Conservation (phyloP, 2,113 vertebrate genomes). For the Cinclus mexicanus region DNA sequence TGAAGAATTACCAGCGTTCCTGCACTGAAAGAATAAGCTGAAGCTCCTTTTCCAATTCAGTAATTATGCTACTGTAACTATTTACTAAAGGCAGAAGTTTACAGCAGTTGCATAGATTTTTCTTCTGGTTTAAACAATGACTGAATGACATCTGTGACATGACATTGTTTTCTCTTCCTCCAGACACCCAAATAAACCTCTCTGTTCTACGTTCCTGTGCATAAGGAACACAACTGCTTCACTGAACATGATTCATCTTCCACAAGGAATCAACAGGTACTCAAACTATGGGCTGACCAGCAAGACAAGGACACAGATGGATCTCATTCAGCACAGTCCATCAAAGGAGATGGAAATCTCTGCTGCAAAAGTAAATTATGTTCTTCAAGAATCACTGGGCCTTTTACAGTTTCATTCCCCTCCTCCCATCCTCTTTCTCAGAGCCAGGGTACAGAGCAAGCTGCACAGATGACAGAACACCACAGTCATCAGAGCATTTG, state of each 20-base stretch:
- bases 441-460: not conserved
- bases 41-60: not conserved
- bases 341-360: not conserved
- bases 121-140: not conserved
- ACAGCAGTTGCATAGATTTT: not conserved
- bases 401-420: not conserved
- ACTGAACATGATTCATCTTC: not conserved
- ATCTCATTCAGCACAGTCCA: not conserved
- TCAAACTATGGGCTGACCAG: not conserved
- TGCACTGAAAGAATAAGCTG: not conserved
- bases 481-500: rapidly evolving
- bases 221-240: not conserved
- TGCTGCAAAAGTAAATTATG: not conserved
- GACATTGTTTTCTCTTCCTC: not conserved
- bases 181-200: not conserved
- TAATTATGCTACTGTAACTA: not conserved
- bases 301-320: not conserved
- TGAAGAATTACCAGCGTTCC: not conserved
- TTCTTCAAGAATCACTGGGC: not conserved
- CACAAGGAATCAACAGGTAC: not conserved
- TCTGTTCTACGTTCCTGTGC: not conserved
- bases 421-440: not conserved
- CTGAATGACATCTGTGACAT: not conserved
- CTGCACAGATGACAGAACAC: not conserved
- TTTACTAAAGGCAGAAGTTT: not conserved